Base-by-base conservation (phyloP, 1,140 invertebrate species). In the Scaptodrosophila lebanonensis region DNA sequence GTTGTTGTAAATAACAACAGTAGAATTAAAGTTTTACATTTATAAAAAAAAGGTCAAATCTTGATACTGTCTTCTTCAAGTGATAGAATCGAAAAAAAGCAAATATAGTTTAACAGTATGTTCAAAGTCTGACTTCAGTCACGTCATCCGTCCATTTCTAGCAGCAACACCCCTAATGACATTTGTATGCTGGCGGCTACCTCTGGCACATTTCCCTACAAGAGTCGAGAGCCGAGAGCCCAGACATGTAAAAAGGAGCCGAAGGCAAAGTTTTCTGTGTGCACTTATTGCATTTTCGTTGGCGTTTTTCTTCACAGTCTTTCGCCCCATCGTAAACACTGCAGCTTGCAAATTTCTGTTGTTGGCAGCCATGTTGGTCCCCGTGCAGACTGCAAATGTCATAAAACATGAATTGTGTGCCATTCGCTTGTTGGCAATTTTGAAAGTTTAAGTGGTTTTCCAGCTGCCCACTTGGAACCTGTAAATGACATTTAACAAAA, bases 141-240 rank as follows among this genome's bases (percentile, higher is more conserved):
- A n/a, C n/a, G n/a, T n/a, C n/a, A n/a, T n/a, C n/a, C n/a, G n/a
- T n/a, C n/a, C n/a, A n/a, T n/a, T n/a, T n/a, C n/a, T n/a, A n/a
- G n/a, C n/a, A n/a, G 22, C 3, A 25, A 3, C 49, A 43, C 25
- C 45, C 73, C 53, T 77, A 79, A 77, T 79, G 73, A 77, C 73
- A 77, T 67, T 77, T 73, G 56, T 68, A 42, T 54, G 64, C 59
- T 59, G 45, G 16, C 66, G 64, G 48, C 57, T 25, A 25, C 8
- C 3, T 8, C n/a, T n/a, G n/a, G n/a, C n/a, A n/a, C n/a, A n/a
- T n/a, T n/a, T n/a, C n/a, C n/a, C n/a, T n/a, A n/a, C n/a, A n/a
- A n/a, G n/a, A n/a, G n/a, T n/a, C n/a, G n/a, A n/a, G n/a, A n/a
- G n/a, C n/a, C n/a, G n/a, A n/a, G n/a, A n/a, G n/a, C n/a, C n/a